These are phyloP conservation scores for Diachrysia chrysitis DNA, from an alignment of 2,888 invertebrate species.

Conservation along the genomic window DNA sequence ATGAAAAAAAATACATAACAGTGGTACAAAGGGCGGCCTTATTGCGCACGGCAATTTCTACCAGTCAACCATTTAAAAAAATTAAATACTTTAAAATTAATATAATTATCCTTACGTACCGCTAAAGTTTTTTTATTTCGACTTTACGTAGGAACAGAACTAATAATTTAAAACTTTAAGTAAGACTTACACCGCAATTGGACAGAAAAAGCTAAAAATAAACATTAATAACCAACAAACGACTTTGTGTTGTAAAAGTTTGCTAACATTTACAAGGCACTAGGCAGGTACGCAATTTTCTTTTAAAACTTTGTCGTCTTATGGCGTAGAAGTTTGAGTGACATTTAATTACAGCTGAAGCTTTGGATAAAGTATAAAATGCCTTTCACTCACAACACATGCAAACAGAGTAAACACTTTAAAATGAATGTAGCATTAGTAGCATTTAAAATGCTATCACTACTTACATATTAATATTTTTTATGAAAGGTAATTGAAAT, in stretches of 20 bases:
- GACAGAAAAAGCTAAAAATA: neutral
- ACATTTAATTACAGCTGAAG: constrained; percentile 46
- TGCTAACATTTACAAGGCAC: neutral
- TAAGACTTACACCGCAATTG: neutral
- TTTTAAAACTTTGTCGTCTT: constrained; percentile 15
- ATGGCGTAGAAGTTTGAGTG: constrained; percentile 26
- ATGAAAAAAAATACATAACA: too few species aligned
- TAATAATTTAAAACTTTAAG: neutral
- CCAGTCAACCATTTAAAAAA: too few species aligned
- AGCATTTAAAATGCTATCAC: neutral
- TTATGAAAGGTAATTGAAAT: neutral
- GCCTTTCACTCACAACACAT: neutral
- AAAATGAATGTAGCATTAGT: neutral
- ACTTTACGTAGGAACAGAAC: too few species aligned
- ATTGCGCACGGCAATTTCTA: too few species aligned
- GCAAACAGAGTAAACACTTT: constrained; percentile 3
- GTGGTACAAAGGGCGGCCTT: too few species aligned
- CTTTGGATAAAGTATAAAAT: constrained; percentile 43
- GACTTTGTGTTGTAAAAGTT: neutral
- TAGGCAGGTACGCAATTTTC: constrained; percentile 13
- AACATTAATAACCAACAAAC: neutral
- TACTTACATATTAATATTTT: neutral
- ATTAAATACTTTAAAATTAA: too few species aligned
- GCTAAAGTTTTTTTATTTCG: too few species aligned
- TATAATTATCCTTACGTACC: too few species aligned